These are phyloP conservation scores for Calyptomena viridis DNA, from an alignment of 2,113 vertebrate genomes.

Conservation along the genomic window DNA sequence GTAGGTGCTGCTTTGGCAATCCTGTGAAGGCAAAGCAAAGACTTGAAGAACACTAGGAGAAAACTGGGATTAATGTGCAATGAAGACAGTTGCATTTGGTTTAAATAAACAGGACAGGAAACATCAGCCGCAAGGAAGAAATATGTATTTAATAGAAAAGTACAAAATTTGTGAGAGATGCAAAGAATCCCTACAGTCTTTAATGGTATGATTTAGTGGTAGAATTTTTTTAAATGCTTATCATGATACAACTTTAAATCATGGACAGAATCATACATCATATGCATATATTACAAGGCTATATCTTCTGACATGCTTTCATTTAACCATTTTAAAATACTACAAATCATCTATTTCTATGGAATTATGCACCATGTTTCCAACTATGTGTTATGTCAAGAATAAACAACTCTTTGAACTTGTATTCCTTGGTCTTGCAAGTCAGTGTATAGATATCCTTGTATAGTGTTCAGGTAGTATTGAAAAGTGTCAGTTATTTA, in stretches of 20 bases:
- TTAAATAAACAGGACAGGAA: neutral
- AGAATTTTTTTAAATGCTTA: neutral
- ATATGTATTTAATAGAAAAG: neutral
- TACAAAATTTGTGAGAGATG: neutral
- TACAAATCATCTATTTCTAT: neutral
- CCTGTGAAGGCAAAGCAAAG: neutral
- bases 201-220: neutral
- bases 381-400: neutral
- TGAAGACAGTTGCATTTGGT: neutral
- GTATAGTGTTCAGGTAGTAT: neutral
- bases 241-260: neutral
- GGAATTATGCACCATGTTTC: neutral
- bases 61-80: neutral
- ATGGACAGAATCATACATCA: neutral
- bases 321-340: neutral
- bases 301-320: neutral
- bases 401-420: neutral
- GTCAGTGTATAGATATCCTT: neutral
- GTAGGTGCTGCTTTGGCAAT: neutral
- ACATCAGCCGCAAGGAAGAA: too few species aligned
- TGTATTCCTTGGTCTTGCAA: neutral
- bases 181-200: neutral
- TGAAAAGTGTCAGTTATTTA: neutral
- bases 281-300: neutral
- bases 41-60: neutral